Evolutionary conservation across 2,797 vertebrate genomes (phyloP).

Genomic region (Perodicticus potto): DNA sequence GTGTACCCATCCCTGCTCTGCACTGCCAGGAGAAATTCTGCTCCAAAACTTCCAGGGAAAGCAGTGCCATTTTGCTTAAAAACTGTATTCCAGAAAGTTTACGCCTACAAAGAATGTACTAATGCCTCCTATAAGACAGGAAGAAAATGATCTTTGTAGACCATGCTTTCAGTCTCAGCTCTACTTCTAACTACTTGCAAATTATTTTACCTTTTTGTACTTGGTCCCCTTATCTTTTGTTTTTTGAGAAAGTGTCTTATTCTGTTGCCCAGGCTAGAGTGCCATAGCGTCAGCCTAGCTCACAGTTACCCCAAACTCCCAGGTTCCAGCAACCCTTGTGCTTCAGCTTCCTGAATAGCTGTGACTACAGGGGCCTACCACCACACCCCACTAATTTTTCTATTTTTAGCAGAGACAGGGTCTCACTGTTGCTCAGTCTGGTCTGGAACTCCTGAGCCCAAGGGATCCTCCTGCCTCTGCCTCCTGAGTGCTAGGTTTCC

Average conservation of each 20-base stretch:
- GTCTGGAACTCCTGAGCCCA: too few species aligned
- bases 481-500: too few species aligned
- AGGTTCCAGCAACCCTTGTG: background rate
- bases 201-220: background rate
- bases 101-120: background rate
- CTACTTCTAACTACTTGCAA: background rate
- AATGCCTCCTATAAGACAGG: background rate
- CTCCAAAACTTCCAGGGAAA: background rate
- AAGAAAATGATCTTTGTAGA: background rate
- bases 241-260: background rate
- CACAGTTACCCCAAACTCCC: background rate
- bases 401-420: too few species aligned
- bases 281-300: background rate
- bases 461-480: too few species aligned
- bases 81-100: background rate
- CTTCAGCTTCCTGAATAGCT: background rate
- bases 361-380: too few species aligned
- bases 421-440: too few species aligned
- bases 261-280: background rate
- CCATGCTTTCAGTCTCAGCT: background rate
- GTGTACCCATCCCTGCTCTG: background rate
- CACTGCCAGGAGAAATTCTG: background rate
- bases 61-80: background rate
- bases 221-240: background rate
- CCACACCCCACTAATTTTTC: too few species aligned